Conservation (phyloP, 2,888 invertebrate species). For the Lithophane socia region DNA sequence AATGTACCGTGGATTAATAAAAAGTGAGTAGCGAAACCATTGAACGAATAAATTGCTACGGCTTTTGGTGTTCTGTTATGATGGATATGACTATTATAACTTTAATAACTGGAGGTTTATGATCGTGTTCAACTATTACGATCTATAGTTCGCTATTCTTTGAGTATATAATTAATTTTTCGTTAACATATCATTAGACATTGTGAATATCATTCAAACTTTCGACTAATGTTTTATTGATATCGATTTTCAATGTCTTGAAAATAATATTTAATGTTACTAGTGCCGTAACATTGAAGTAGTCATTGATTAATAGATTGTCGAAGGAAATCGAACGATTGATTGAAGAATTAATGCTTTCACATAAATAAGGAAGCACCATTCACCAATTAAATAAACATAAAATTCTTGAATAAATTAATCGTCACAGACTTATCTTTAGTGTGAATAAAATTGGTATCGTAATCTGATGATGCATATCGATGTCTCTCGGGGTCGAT, state of each 20-base stretch:
- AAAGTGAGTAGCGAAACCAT: slow-evolving; percentile 68
- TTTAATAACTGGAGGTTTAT: slow-evolving; percentile 53
- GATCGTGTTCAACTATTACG: slow-evolving; percentile 29
- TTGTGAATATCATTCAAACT: slow-evolving; percentile 39
- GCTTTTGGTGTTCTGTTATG: slow-evolving; percentile 51
- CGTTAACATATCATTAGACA: slow-evolving; percentile 53
- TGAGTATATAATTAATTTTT: slow-evolving; percentile 35
- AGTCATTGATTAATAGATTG: slow-evolving; percentile 39
- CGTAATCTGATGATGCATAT: slow-evolving; percentile 36
- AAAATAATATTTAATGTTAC: slow-evolving; percentile 42
- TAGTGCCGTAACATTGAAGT: slow-evolving; percentile 38
- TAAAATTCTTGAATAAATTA: slow-evolving; percentile 41
- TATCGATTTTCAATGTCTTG: slow-evolving; percentile 39
- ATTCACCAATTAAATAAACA: slow-evolving; percentile 48
- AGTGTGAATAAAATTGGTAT: slow-evolving; percentile 36
- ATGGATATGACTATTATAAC: slow-evolving; percentile 52
- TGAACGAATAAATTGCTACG: slow-evolving; percentile 63
- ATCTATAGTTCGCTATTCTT: slow-evolving; percentile 31
- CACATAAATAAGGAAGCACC: slow-evolving; percentile 40
- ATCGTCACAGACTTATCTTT: slow-evolving; percentile 39
- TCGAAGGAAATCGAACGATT: slow-evolving; percentile 41
- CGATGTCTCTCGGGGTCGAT: slow-evolving; percentile 36
- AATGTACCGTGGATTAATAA: slow-evolving; percentile 73
- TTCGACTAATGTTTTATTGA: slow-evolving; percentile 44
- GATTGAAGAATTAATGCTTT: slow-evolving; percentile 37